A percentile compares a stretch with the other conserved stretches of the same genome.
phyloP scores from a whole-genome alignment of 2,888 invertebrate species.

The Germaria angustata region DNA sequence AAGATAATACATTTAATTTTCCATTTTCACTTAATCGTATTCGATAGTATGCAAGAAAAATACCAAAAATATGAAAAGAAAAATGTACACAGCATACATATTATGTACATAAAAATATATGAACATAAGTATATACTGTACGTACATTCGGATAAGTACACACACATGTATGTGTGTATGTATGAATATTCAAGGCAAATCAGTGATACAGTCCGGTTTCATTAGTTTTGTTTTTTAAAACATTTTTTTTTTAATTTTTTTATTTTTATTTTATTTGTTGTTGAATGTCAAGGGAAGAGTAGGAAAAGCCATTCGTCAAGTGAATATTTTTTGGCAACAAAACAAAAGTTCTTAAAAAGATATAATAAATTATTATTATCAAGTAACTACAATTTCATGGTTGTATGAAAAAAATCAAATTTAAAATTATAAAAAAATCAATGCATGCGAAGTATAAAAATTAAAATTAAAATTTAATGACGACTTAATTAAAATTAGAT shows the following conservation, averaged over 20 bases:
- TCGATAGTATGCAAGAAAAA: no score
- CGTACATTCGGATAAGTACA: neutral
- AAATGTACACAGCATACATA: no score
- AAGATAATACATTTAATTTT: no score
- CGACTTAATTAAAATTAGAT: no score
- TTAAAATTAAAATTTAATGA: no score
- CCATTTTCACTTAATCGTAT: no score
- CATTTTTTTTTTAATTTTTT: constrained; percentile 22
- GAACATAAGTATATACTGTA: neutral
- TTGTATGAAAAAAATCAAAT: neutral
- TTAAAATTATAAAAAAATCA: neutral
- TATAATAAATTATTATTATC: constrained; percentile 7
- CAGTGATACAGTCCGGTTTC: constrained; percentile 20
- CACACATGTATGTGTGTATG: neutral
- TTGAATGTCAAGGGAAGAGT: constrained; percentile 60
- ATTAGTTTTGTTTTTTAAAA: constrained; percentile 12
- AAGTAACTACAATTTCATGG: constrained; percentile 49
- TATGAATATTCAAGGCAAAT: constrained; percentile 39
- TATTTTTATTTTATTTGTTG: constrained; percentile 30
- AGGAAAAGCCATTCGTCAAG: constrained; percentile 44
- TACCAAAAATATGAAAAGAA: no score
- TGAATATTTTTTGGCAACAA: constrained; percentile 49
- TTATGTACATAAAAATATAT: neutral
- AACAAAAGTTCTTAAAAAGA: constrained; percentile 24
- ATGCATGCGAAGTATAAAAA: neutral